Percentiles rank a stretch among this genome's conserved stretches.
These are phyloP conservation scores for Ochropleura plecta DNA, from an alignment of 2,888 invertebrate genomes.

Conservation along the genomic window DNA sequence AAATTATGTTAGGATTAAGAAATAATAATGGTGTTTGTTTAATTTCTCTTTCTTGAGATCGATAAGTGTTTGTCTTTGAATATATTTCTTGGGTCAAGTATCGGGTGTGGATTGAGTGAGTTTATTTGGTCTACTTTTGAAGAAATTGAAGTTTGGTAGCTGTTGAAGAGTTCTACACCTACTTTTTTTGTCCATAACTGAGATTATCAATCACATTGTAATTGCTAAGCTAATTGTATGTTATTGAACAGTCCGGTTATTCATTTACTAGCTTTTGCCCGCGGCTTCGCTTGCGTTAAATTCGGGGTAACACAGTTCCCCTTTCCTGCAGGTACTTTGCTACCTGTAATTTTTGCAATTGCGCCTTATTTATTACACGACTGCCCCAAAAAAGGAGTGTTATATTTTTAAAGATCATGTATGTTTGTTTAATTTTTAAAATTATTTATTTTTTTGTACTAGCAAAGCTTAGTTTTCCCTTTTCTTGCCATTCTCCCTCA, in stretches of 20 bases:
- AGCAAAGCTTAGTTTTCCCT: too few relatives aligned
- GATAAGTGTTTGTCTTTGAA: slow-evolving; percentile 27
- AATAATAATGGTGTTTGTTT: slow-evolving; percentile 19
- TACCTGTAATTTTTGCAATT: too few relatives aligned
- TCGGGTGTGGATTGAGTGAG: not conserved
- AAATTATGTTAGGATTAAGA: slow-evolving; percentile 32
- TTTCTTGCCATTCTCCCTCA: too few relatives aligned
- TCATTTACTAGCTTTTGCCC: not conserved
- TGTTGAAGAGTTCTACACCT: not conserved
- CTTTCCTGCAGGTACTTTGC: too few relatives aligned
- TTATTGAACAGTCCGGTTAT: not conserved
- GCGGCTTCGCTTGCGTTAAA: too few relatives aligned
- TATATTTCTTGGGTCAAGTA: slow-evolving; percentile 27
- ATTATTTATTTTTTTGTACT: too few relatives aligned
- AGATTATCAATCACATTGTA: not conserved
- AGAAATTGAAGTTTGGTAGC: not conserved
- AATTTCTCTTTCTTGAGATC: slow-evolving; percentile 13
- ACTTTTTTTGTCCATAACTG: not conserved
- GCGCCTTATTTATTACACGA: too few relatives aligned
- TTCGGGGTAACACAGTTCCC: too few relatives aligned
- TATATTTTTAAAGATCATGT: too few relatives aligned
- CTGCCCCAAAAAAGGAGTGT: too few relatives aligned
- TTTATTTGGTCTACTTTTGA: slow-evolving; percentile 15
- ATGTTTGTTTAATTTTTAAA: too few relatives aligned
- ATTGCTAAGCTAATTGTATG: not conserved